Evolutionary conservation across 2,113 vertebrate genomes (phyloP).

Genomic region (Hyaena hyaena): DNA sequence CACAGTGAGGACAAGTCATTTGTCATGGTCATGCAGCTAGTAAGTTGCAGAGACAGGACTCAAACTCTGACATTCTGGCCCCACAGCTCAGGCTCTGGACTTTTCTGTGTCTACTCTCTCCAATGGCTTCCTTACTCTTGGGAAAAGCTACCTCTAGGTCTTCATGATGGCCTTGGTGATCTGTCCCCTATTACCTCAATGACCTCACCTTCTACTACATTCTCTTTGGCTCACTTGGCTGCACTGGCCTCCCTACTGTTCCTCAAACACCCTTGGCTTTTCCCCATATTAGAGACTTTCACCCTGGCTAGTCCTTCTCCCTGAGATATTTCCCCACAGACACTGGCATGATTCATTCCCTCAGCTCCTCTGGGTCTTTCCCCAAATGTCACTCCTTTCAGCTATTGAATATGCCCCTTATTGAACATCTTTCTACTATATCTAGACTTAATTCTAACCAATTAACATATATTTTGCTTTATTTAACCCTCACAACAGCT

Average conservation of each 20-base stretch:
- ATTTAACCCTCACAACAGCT: not conserved
- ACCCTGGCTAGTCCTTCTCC: not conserved
- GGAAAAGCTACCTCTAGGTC: not conserved
- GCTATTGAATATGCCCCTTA: not conserved
- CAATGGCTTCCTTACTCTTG: not conserved
- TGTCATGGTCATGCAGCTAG: not conserved
- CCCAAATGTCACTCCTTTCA: not conserved
- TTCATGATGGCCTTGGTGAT: not conserved
- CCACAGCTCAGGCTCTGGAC: too few species aligned
- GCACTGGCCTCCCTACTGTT: not conserved
- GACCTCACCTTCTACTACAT: not conserved
- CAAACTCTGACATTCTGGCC: not conserved
- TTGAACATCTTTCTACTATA: not conserved
- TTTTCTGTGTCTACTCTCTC: not conserved
- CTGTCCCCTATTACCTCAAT: not conserved
- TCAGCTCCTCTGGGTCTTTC: not conserved
- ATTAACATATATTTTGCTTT: not conserved
- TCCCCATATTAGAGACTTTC: not conserved
- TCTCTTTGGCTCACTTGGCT: not conserved
- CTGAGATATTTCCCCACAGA: not conserved
- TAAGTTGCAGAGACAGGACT: not conserved
- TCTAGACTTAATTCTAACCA: not conserved
- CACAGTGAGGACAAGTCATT: not conserved
- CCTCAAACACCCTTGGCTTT: not conserved
- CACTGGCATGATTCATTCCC: not conserved